Conservation (phyloP, 2,797 vertebrate species). For the Lepidocolaptes lacrymiger region DNA sequence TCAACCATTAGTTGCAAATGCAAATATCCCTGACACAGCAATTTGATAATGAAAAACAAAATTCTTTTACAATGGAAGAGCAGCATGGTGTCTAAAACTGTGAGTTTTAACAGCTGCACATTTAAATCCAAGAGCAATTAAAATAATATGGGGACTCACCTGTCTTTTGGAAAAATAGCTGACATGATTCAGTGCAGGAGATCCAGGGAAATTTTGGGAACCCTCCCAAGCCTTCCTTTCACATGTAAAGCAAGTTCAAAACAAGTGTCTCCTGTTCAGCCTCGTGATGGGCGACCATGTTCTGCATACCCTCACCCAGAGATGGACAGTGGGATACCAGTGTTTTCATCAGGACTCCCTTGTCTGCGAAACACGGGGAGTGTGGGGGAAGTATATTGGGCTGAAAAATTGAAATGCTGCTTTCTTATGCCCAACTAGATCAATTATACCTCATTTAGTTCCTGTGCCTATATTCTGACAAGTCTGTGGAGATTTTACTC, state of each 20-base stretch:
- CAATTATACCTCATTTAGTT: background rate
- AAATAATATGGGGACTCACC: background rate
- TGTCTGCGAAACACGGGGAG: background rate
- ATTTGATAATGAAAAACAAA: background rate
- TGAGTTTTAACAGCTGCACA: background rate
- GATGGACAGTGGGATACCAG: rapidly evolving
- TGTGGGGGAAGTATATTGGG: rapidly evolving
- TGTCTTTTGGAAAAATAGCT: background rate
- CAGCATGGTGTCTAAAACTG: background rate
- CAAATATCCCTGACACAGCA: background rate
- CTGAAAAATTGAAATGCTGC: background rate
- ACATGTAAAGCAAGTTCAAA: background rate
- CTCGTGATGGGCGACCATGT: rapidly evolving
- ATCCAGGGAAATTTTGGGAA: background rate
- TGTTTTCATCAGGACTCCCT: rapidly evolving
- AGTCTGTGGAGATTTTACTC: background rate
- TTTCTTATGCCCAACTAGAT: background rate
- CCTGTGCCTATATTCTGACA: background rate
- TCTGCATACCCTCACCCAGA: background rate
- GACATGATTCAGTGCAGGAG: background rate
- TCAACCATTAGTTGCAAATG: background rate
- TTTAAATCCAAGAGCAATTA: background rate
- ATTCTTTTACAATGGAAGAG: background rate
- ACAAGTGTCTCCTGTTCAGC: background rate
- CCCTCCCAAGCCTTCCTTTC: background rate